Conservation (phyloP, 2,888 invertebrate genomes). For the Callimorpha dominula region DNA sequence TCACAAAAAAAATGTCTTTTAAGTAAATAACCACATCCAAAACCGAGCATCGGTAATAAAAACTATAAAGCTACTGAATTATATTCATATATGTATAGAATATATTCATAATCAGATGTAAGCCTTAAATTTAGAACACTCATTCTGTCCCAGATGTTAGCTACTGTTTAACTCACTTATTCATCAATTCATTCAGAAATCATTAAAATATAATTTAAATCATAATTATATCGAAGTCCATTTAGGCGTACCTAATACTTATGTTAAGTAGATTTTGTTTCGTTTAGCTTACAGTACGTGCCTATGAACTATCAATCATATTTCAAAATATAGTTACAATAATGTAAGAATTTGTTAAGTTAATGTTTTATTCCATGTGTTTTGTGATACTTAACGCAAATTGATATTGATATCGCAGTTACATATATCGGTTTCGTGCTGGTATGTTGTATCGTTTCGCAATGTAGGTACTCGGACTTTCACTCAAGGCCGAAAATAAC, state of each 20-base stretch:
- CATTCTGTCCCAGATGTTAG: background rate
- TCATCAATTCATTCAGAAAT: background rate
- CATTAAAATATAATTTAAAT: background rate
- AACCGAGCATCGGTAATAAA: too few relatives aligned
- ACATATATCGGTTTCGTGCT: conserved; percentile 33
- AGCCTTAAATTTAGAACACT: background rate
- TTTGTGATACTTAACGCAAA: conserved; percentile 5
- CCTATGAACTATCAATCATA: conserved; percentile 3
- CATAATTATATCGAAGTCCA: background rate
- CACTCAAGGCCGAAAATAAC: conserved; percentile 80
- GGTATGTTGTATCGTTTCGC: conserved; percentile 39
- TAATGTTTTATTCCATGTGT: conserved; percentile 3
- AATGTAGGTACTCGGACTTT: conserved; percentile 66
- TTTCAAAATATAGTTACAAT: conserved; percentile 6
- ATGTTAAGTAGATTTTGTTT: background rate
- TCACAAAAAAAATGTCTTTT: background rate
- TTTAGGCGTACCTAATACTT: background rate
- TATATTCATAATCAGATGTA: background rate
- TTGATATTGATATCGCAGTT: conserved; percentile 20
- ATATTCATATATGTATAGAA: background rate
- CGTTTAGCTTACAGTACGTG: background rate
- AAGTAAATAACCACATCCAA: background rate
- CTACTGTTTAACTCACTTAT: background rate
- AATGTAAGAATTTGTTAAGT: conserved; percentile 8
- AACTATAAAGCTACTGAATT: too few relatives aligned